Conservation (phyloP, 1,140 invertebrate genomes). For the Cyphomyrmex costatus region DNA sequence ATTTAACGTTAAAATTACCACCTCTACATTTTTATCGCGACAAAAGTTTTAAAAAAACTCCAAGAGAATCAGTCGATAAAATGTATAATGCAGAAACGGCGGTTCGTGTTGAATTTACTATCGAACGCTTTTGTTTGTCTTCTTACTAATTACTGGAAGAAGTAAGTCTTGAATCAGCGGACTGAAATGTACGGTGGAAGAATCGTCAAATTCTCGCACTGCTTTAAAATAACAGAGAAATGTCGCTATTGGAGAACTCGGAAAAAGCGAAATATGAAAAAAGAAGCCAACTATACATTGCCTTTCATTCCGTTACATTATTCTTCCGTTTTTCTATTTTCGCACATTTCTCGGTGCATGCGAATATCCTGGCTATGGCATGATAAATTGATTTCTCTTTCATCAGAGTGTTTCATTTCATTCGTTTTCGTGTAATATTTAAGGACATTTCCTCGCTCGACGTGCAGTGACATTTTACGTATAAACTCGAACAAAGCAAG, state of each 20-base stretch:
- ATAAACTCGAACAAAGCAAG: background rate
- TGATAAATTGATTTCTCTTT: slow-evolving; percentile 23
- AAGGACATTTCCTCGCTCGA: background rate
- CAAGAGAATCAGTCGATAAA: background rate
- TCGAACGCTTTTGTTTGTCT: background rate
- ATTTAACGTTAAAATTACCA: background rate
- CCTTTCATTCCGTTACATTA: background rate
- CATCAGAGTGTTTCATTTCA: background rate
- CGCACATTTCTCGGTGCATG: background rate
- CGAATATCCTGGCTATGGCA: background rate
- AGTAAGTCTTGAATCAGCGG: background rate
- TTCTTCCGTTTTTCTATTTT: background rate
- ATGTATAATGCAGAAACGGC: background rate
- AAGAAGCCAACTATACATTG: background rate
- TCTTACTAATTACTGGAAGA: background rate
- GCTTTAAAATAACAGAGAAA: background rate
- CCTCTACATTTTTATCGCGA: background rate
- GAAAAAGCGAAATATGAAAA: background rate
- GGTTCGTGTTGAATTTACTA: background rate
- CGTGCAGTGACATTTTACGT: background rate
- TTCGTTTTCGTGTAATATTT: background rate
- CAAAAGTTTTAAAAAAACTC: background rate
- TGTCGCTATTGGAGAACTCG: background rate
- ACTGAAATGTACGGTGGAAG: background rate
- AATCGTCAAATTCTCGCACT: background rate